Evolutionary conservation across 2,113 vertebrate species (phyloP).

Genomic region (Lasiurus borealis): DNA sequence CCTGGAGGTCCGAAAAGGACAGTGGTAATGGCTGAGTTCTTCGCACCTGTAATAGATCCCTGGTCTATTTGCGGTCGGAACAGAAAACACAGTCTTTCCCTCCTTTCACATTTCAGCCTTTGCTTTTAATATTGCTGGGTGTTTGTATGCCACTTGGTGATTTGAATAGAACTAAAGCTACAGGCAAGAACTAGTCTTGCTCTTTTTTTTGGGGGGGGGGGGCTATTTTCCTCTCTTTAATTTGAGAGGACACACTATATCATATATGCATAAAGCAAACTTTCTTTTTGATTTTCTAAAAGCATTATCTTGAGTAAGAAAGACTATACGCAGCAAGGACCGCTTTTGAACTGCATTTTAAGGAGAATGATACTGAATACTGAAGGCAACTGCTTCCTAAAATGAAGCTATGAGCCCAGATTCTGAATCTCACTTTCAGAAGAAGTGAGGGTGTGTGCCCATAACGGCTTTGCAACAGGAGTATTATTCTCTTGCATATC

Average conservation of each 20-base stretch:
- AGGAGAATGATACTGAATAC: constrained; percentile 60
- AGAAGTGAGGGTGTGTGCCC: not conserved
- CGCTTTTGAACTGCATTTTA: constrained; percentile 13
- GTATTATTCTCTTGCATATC: not conserved
- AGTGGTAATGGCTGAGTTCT: not conserved
- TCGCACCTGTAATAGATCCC: not conserved
- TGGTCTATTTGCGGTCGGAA: constrained; percentile 11
- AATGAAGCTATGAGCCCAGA: constrained; percentile 23
- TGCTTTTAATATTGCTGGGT: not conserved
- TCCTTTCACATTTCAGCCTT: not conserved
- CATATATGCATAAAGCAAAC: not conserved
- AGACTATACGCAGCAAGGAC: not conserved
- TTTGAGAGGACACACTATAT: not conserved
- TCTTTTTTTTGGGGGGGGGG: not conserved
- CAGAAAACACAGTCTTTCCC: not conserved
- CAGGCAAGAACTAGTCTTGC: not conserved
- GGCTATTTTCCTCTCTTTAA: constrained; percentile 19
- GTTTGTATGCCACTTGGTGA: constrained; percentile 20
- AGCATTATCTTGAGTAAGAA: constrained; percentile 43
- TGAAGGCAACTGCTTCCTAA: constrained; percentile 50
- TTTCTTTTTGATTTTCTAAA: constrained; percentile 24
- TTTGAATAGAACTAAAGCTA: constrained; percentile 39
- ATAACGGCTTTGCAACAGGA: constrained; percentile 28
- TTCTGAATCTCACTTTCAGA: no score
- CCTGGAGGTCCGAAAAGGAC: not conserved